Percentiles rank a stretch among this genome's conserved stretches.
Conservation (phyloP, 2,888 invertebrate species). For the Drosophila borealis region DNA sequence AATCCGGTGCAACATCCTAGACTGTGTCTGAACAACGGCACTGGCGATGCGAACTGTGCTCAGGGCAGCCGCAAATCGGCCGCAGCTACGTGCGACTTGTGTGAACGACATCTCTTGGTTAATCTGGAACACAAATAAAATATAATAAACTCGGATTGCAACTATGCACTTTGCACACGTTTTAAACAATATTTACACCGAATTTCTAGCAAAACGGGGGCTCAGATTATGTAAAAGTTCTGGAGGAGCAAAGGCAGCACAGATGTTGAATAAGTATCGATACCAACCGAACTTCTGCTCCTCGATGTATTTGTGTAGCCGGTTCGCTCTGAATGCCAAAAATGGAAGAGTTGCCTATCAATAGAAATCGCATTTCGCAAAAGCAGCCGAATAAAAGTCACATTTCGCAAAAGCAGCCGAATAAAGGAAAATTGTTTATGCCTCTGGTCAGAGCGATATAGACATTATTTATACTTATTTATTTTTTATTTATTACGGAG, state of each 20-base stretch:
- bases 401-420: no score
- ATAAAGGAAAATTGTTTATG: no score
- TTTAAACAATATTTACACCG: constrained; percentile 61
- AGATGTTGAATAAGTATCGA: constrained; percentile 39
- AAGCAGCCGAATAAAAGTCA: not conserved
- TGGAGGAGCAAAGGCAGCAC: constrained; percentile 67
- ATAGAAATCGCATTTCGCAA: no score
- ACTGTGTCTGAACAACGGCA: constrained; percentile 70
- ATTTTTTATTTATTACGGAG: no score
- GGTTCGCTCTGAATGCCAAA: constrained; percentile 2
- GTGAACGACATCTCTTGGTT: constrained; percentile 82
- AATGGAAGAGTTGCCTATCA: not conserved
- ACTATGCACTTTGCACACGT: not conserved
- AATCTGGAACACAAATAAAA: constrained; percentile 45
- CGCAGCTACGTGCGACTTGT: constrained; percentile 83
- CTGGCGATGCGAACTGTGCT: constrained; percentile 68
- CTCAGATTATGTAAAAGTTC: constrained; percentile 83
- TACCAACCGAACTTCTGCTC: not conserved
- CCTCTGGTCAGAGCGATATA: no score
- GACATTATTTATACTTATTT: no score
- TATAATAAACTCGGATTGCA: not conserved
- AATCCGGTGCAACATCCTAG: constrained; percentile 81
- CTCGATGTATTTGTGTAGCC: constrained; percentile 15
- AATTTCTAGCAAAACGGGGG: constrained; percentile 57
- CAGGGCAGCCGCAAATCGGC: constrained; percentile 76